A percentile compares a stretch with the other conserved stretches of the same genome.
These are phyloP conservation scores for Pristionchus arcanus DNA, from an alignment of 2,888 invertebrate species.

Conservation along the genomic window DNA sequence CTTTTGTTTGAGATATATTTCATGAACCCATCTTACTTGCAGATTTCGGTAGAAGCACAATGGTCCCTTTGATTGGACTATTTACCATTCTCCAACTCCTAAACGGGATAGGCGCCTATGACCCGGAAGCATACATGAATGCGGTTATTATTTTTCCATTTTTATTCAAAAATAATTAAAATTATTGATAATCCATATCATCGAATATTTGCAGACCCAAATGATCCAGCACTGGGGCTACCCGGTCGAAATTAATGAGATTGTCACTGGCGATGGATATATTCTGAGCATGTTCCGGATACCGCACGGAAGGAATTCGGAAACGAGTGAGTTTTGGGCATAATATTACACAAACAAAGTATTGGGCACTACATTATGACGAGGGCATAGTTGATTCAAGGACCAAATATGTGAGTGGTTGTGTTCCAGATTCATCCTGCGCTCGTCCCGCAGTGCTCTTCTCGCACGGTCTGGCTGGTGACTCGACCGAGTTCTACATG, in stretches of 20 bases:
- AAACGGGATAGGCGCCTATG: neutral
- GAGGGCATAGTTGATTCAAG: too few relatives aligned
- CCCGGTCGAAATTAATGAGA: neutral
- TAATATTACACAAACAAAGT: too few relatives aligned
- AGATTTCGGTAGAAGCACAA: neutral
- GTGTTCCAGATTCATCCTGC: neutral
- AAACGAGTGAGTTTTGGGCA: neutral
- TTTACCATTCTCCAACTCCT: neutral
- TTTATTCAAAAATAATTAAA: neutral
- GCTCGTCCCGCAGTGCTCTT: neutral
- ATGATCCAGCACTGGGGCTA: conserved; percentile 39
- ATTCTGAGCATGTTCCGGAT: neutral
- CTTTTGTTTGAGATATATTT: neutral
- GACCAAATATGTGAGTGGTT: too few relatives aligned
- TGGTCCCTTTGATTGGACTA: neutral
- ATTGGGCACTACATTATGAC: too few relatives aligned
- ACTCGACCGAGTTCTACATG: neutral
- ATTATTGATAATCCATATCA: neutral
- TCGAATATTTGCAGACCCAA: neutral
- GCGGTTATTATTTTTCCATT: neutral
- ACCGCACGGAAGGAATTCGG: neutral
- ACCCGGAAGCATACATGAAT: conserved; percentile 25
- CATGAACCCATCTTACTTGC: too few relatives aligned
- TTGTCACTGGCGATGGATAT: neutral
- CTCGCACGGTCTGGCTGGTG: conserved; percentile 15